Evolutionary conservation across 2,113 vertebrate genomes (phyloP), one percentile per base, ranked within the genome.

Genomic region (Fukomys damarensis): DNA sequence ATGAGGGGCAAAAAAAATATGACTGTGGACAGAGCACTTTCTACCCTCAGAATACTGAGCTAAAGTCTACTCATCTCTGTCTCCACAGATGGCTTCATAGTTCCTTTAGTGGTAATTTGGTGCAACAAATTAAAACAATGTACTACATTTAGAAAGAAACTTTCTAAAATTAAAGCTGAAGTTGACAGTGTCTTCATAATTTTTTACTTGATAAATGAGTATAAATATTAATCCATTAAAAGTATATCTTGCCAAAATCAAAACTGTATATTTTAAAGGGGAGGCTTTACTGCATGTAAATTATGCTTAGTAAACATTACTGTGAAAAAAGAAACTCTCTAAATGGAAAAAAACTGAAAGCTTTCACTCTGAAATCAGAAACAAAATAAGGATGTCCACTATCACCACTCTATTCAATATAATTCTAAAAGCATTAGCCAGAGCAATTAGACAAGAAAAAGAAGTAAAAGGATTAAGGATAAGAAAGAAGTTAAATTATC

Each of bases 141-240:
- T 72, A 94, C 0, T 10, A n/a, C 63, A 59, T 13, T 91, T 52
- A 13, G 16, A 91, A 56, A 80, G 52, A 88, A 79, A 28, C 17
- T 56, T 84, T 54, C 68, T 65, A 91, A 65, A 52, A 58, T 63
- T 74, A 93, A 93, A 86, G 16, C 22, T 96, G 74, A 93, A 95
- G n/a, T 83, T 72, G 54, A 74, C 49, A 80, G 38, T 9, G 38
- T 49, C 41, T 1, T 94, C 12, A 61, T 43, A 52, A 54, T 46
- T 32, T 52, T 93, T 89, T 86, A 82, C 24, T 56, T 86, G 38
- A 12, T 35, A 77, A 84, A 81, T n/a, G 19, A 14, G 11, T 80
- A 93, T 35, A 49, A 66, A 93, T 52, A 93, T 20, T 83, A 87
- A 82, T 54, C n/a, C 12, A 72, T 85, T 90, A 63, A 35, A 90